A percentile compares a stretch with the other conserved stretches of the same genome.
These are phyloP conservation scores for Pterocles orientalis DNA, from an alignment of 2,113 vertebrate species.

Conservation along the genomic window DNA sequence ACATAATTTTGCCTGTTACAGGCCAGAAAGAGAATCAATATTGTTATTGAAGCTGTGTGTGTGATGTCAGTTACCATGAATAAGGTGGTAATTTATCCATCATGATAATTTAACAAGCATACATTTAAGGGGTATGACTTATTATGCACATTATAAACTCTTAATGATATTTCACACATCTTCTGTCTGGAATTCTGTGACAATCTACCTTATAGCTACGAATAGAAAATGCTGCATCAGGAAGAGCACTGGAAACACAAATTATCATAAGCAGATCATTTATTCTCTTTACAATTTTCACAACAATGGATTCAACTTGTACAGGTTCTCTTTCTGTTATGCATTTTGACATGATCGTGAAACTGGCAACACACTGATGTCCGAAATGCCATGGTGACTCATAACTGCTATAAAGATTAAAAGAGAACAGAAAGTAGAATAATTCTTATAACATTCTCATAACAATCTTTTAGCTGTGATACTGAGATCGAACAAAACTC, in stretches of 20 bases:
- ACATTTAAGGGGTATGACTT: conserved; percentile 45
- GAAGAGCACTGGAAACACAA: neutral
- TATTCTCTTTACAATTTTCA: neutral
- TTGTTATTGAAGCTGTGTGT: neutral
- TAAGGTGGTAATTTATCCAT: conserved; percentile 8
- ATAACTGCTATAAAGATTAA: conserved; percentile 37
- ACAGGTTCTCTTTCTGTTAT: neutral
- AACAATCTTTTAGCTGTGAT: neutral
- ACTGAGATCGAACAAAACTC: neutral
- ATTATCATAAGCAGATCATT: neutral
- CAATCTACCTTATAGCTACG: neutral
- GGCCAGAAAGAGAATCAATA: neutral
- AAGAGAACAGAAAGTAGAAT: conserved; percentile 12
- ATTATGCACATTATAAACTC: conserved; percentile 35
- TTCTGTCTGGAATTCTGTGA: neutral
- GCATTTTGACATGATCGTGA: neutral
- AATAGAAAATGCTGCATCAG: conserved; percentile 13
- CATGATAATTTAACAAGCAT: conserved; percentile 9
- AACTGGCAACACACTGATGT: neutral
- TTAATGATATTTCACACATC: conserved; percentile 21
- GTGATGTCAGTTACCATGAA: neutral
- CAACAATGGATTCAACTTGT: neutral
- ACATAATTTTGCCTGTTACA: neutral
- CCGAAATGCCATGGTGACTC: conserved; percentile 36
- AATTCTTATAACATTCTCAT: neutral